Percentiles rank a stretch among this genome's conserved stretches.
These are phyloP conservation scores for Pelobates cultripes DNA, from an alignment of 2,797 vertebrate species.

Conservation along the genomic window DNA sequence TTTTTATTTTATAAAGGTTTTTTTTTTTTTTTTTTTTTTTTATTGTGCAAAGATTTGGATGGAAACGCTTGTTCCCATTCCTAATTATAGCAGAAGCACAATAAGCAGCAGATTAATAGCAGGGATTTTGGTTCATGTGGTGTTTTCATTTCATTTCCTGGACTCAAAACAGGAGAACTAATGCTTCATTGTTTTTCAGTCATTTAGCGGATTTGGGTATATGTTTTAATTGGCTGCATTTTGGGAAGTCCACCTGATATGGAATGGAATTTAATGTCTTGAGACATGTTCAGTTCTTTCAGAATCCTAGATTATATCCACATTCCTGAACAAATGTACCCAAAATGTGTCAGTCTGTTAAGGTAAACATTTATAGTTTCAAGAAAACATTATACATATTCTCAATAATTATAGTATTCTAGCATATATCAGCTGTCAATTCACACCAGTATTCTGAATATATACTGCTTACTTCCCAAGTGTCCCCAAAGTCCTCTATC, in stretches of 20 bases:
- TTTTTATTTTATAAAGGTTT: neutral
- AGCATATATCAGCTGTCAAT: too few relatives aligned
- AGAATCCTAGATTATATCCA: slow-evolving; percentile 13
- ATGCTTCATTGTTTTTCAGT: slow-evolving; percentile 68
- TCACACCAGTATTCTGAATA: too few relatives aligned
- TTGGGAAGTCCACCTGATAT: slow-evolving; percentile 59
- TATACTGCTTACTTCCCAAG: too few relatives aligned
- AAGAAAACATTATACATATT: too few relatives aligned
- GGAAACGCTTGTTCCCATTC: slow-evolving; percentile 35
- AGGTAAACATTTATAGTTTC: too few relatives aligned
- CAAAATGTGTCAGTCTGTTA: too few relatives aligned
- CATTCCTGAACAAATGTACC: neutral
- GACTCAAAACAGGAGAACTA: slow-evolving; percentile 68
- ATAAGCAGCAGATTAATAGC: slow-evolving; percentile 46
- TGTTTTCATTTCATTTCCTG: slow-evolving; percentile 69
- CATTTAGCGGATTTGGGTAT: slow-evolving; percentile 56
- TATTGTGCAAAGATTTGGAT: slow-evolving; percentile 36
- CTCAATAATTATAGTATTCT: too few relatives aligned
- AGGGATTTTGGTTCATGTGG: slow-evolving; percentile 59
- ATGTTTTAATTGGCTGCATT: slow-evolving; percentile 64
- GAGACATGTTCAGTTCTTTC: slow-evolving; percentile 55
- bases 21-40: slow-evolving; percentile 33
- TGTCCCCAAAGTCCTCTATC: too few relatives aligned
- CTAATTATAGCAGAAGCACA: slow-evolving; percentile 52
- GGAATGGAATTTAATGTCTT: slow-evolving; percentile 49